phyloP scores from a whole-genome alignment of 2,797 vertebrate genomes.

The Poeciliopsis turneri region DNA sequence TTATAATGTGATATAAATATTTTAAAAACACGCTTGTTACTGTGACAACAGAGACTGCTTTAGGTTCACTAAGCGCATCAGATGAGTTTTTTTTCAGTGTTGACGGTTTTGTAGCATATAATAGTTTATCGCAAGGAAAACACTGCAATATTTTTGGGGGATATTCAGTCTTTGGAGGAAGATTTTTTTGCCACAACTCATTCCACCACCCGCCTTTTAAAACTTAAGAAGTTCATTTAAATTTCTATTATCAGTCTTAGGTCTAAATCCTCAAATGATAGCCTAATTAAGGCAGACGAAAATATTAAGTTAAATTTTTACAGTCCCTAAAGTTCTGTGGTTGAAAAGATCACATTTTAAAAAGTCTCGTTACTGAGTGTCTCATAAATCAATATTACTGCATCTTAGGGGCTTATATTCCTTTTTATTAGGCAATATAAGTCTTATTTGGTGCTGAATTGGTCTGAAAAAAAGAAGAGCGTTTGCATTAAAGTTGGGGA shows the following conservation, averaged over 20 bases:
- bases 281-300: neutral
- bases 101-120: conserved; percentile 11
- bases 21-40: conserved; percentile 29
- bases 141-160: neutral
- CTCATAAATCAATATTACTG: conserved; percentile 27
- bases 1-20: conserved; percentile 30
- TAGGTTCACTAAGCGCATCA: conserved; percentile 47
- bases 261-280: conserved; percentile 6
- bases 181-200: neutral
- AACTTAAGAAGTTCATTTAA: neutral
- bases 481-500: conserved; percentile 11
- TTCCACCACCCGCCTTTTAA: neutral
- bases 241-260: neutral
- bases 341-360: conserved; percentile 15
- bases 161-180: conserved; percentile 8
- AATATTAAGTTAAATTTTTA: neutral
- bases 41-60: conserved; percentile 32
- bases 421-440: neutral
- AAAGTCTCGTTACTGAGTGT: conserved; percentile 4
- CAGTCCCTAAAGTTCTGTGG: conserved; percentile 1
- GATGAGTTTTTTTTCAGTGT: conserved; percentile 38
- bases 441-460: conserved; percentile 16
- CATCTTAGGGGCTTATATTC: neutral
- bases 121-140: conserved; percentile 5
- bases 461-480: conserved; percentile 32